Evolutionary conservation across 2,113 vertebrate genomes (phyloP).

Genomic region (Vulpes ferrilata): DNA sequence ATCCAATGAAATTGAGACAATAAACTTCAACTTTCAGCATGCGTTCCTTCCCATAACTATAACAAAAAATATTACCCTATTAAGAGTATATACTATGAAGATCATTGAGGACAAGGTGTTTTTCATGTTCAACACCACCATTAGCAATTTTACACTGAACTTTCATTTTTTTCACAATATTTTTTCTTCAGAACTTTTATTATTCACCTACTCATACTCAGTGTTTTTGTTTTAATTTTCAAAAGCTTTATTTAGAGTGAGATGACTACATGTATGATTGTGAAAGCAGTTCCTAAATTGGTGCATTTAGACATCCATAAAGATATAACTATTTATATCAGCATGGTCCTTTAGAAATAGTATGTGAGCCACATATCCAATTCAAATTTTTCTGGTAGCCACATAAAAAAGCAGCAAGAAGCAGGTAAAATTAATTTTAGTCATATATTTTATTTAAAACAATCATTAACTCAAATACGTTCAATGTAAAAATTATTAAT

Average conservation of each 20-base stretch:
- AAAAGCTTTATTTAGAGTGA: not conserved
- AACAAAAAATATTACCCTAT: constrained; percentile 74
- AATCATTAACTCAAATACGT: not conserved
- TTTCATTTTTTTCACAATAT: not conserved
- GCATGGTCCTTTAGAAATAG: not conserved
- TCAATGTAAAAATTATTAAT: not conserved
- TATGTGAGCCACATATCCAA: not conserved
- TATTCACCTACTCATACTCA: not conserved
- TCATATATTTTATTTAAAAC: not conserved
- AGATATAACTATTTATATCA: not conserved
- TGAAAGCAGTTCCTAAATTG: not conserved
- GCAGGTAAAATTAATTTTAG: not conserved
- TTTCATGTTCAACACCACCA: constrained; percentile 62
- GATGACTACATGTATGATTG: not conserved
- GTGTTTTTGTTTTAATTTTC: not conserved
- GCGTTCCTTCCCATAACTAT: constrained; percentile 45
- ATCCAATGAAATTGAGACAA: constrained; percentile 35
- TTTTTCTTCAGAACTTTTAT: not conserved
- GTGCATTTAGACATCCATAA: not conserved
- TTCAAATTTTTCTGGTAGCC: not conserved
- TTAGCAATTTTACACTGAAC: constrained; percentile 64
- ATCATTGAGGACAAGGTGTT: constrained; percentile 76
- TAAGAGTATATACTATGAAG: constrained; percentile 63
- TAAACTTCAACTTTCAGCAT: constrained; percentile 69
- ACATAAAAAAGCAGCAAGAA: not conserved